Conservation (phyloP, 37 sponge, comb jelly and placozoan genomes). For the Tethya wilhelma region DNA sequence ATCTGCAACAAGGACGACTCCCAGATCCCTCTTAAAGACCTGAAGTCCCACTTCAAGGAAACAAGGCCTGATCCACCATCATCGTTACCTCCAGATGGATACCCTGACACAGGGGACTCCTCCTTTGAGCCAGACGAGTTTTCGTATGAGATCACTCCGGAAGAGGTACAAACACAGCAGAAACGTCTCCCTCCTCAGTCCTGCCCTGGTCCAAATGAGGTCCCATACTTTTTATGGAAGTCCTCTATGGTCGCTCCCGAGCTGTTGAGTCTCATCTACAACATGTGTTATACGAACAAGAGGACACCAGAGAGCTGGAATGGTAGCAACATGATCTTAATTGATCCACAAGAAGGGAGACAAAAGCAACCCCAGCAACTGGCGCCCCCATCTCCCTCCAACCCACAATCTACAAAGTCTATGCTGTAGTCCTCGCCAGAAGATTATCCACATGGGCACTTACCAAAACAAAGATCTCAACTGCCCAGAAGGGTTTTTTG, state of each 20-base stretch:
- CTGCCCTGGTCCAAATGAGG: slow-evolving; percentile 39
- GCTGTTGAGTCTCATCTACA: slow-evolving; percentile 12
- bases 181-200: slow-evolving; percentile 22
- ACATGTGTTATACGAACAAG: slow-evolving; percentile 11
- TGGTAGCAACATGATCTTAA: slow-evolving; percentile 27
- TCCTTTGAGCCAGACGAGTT: neutral
- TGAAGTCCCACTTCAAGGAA: neutral
- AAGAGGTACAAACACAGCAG: slow-evolving; percentile 31
- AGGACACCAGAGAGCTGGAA: slow-evolving; percentile 44
- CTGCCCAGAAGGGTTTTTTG: too few species aligned
- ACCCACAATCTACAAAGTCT: slow-evolving; percentile 45
- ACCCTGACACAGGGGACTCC: neutral
- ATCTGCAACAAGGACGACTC: slow-evolving; percentile 1
- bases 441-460: slow-evolving; percentile 45
- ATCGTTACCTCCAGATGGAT: too few species aligned
- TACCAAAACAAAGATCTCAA: neutral
- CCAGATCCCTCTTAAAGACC: neutral
- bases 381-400: slow-evolving; percentile 58
- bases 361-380: slow-evolving; percentile 1
- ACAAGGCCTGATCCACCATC: neutral
- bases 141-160: neutral
- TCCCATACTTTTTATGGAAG: slow-evolving; percentile 41
- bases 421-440: slow-evolving; percentile 34
- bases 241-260: neutral
- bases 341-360: slow-evolving; percentile 57